Conservation (phyloP, 2,113 vertebrate species). For the Calidris pygmaea region DNA sequence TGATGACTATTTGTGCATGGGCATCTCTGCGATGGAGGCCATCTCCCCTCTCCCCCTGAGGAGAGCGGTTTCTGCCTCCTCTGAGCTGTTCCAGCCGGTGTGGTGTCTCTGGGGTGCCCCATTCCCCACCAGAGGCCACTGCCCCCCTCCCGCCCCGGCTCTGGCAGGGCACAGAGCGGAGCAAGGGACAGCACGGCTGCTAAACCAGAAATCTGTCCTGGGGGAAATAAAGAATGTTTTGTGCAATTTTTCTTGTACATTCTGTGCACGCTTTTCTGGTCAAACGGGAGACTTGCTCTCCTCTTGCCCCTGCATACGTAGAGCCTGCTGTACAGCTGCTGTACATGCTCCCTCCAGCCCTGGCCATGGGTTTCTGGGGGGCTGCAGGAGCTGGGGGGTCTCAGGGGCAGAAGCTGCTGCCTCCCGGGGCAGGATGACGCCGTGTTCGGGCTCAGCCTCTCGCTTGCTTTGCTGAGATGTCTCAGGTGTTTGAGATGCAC, state of each 20-base stretch:
- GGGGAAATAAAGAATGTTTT: too few species aligned
- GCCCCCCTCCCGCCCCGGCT: neutral
- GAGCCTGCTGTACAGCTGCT: neutral
- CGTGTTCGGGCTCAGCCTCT: neutral
- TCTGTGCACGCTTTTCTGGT: neutral
- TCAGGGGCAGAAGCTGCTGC: neutral
- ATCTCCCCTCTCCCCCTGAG: rapidly evolving
- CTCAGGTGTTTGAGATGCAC: neutral
- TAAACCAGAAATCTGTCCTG: neutral
- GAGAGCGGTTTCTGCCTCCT: neutral
- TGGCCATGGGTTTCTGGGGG: neutral
- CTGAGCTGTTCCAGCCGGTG: neutral
- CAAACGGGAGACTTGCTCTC: neutral
- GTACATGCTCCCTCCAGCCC: neutral
- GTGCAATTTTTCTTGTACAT: rapidly evolving
- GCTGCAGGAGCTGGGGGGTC: neutral
- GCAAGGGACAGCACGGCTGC: neutral
- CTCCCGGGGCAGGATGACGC: rapidly evolving
- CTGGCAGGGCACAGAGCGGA: neutral
- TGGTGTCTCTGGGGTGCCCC: neutral
- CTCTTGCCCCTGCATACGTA: neutral
- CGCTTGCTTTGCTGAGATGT: neutral
- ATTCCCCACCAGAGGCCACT: too few species aligned
- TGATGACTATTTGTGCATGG: rapidly evolving
- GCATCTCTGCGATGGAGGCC: rapidly evolving